Conservation (phyloP, 2,888 invertebrate genomes). For the Amblyjoppa proteus region DNA sequence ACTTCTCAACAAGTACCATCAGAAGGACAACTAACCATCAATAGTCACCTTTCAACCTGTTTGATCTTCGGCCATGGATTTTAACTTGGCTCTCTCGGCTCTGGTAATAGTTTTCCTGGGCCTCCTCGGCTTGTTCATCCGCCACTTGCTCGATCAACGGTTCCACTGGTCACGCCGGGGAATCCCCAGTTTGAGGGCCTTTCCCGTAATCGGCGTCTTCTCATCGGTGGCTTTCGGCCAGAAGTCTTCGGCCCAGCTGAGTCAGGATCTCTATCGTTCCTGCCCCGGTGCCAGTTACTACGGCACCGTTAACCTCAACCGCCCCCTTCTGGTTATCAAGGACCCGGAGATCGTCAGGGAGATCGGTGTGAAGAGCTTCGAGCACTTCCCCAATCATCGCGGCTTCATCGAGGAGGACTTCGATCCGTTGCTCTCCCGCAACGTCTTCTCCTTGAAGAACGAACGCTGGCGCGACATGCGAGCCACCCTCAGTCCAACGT, state of each 20-base stretch:
- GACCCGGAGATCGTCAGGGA: conserved; percentile 80
- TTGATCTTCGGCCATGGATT: background rate
- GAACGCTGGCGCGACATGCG: conserved; percentile 78
- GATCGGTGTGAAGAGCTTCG: conserved; percentile 78
- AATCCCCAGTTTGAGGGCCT: background rate
- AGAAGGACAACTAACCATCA: background rate
- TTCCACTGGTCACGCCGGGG: background rate
- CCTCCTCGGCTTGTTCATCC: background rate
- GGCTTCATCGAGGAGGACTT: conserved; percentile 75
- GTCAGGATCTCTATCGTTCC: conserved; percentile 56
- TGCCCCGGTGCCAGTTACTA: conserved; percentile 65
- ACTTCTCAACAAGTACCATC: no score
- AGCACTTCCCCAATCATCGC: conserved; percentile 78
- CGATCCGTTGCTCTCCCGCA: conserved; percentile 79
- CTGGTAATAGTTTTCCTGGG: background rate
- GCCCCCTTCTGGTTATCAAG: conserved; percentile 75
- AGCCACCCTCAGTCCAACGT: conserved; percentile 75
- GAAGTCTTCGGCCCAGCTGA: background rate
- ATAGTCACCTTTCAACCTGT: background rate
- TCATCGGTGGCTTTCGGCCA: background rate
- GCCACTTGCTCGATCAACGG: no score
- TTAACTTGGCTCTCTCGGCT: background rate
- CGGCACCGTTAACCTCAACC: conserved; percentile 76
- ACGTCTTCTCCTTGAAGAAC: conserved; percentile 78
- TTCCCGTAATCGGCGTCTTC: background rate